Conservation (phyloP, 2,113 vertebrate species). For the Mionectes macconnelli region DNA sequence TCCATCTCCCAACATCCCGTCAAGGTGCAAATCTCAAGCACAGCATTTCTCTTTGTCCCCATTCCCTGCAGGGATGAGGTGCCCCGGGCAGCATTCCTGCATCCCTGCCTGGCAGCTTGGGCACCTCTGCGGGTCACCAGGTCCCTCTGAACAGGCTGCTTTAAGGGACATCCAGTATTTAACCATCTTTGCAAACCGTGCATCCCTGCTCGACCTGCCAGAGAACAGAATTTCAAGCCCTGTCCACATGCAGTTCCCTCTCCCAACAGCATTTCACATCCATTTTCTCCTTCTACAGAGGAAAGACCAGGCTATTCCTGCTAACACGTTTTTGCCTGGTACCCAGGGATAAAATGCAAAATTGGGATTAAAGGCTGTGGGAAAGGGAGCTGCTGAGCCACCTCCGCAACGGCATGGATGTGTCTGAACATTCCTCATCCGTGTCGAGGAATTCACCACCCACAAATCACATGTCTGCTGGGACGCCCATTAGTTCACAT, state of each 20-base stretch:
- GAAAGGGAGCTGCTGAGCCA: not conserved
- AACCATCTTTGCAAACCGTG: not conserved
- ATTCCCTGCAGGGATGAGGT: not conserved
- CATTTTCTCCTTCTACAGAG: not conserved
- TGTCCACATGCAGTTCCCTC: not conserved
- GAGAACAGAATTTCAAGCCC: not conserved
- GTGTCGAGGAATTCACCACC: constrained; percentile 63
- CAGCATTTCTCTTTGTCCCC: not conserved
- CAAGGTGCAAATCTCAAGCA: not conserved
- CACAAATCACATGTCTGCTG: constrained; percentile 66
- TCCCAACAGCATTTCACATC: not conserved
- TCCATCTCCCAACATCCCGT: not conserved
- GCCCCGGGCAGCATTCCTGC: not conserved
- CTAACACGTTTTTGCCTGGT: not conserved
- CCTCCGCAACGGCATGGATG: not conserved
- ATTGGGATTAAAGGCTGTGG: not conserved
- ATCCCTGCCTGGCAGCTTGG: not conserved
- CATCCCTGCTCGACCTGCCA: not conserved
- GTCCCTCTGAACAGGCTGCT: not conserved
- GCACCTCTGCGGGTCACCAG: not conserved
- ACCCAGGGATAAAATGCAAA: not conserved
- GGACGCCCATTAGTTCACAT: constrained; percentile 50
- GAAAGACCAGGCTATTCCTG: not conserved
- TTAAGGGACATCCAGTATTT: not conserved
- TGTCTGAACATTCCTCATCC: constrained; percentile 44